Base-by-base conservation (phyloP, 23 tunicate genomes). In the Botrylloides violaceus region DNA sequence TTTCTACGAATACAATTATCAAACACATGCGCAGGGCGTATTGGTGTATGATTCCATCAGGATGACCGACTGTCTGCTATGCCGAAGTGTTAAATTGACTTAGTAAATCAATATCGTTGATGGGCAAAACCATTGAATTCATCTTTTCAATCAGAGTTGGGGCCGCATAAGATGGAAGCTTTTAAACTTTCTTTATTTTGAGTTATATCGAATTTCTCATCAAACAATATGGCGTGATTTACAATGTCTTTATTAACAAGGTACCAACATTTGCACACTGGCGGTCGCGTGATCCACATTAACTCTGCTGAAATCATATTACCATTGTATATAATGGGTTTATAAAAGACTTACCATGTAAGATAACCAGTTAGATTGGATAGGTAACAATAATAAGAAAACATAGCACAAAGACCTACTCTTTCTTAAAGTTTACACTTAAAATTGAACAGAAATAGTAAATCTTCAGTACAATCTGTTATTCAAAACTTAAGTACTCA, bases 221-320 rank as follows among this genome's bases (percentile, higher is more conserved):
- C 74, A 68, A 68, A 68, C 74, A 37, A 68, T 68, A 68, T 68
- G 74, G 74, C 74, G 74, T 18, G 49, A 36, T 63, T 19, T 63
- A 12, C 35, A 12, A 63, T 63, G 70, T 43, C 9, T 43, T 15
- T 43, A 43, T 7, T 7, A 43, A 7, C 12, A 43, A 9, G 15
- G 53, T 43, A 15, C 12, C 15, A 43, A 43, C 53, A 9, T 15
- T 7, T 43, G 9, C 53, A 43, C 15, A 15, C 15, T 9, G 53
- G 9, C 53, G 12, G 53, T 43, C 12, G 12, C 15, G 15, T 43
- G 53, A 43, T 43, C 53, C 53, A 43, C 53, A 43, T 43, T 43
- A 43, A 43, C 9, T 7, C 12, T 15, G 15, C 12, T 43, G 53
- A 43, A 43, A 15, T 43, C 12, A 43, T 43, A 7, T 43, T 43